Conservation (phyloP, 2,888 invertebrate species). For the Pecten maximus region DNA sequence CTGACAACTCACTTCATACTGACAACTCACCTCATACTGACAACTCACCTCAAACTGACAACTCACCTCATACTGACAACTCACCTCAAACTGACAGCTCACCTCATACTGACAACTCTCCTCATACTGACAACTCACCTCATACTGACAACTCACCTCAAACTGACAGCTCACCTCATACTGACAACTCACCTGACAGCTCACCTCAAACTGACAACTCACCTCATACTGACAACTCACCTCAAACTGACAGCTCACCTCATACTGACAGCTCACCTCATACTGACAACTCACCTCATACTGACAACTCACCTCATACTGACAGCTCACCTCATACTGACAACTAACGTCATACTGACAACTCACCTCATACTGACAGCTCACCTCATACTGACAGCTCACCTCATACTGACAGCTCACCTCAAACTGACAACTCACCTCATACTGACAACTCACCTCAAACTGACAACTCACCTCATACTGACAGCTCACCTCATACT, state of each 20-base stretch:
- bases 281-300: constrained; percentile 84
- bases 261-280: constrained; percentile 84
- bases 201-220: too few relatives aligned
- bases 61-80: constrained; percentile 84
- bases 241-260: constrained; percentile 84
- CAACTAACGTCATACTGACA: too few relatives aligned
- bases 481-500: constrained; percentile 84
- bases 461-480: constrained; percentile 84
- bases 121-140: constrained; percentile 84
- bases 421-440: constrained; percentile 84
- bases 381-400: constrained; percentile 84
- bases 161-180: constrained; percentile 84
- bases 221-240: constrained; percentile 84
- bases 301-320: constrained; percentile 84
- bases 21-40: constrained; percentile 84
- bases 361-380: constrained; percentile 84
- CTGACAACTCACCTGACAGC: too few relatives aligned
- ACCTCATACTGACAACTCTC: constrained; percentile 84
- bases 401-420: constrained; percentile 84
- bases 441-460: constrained; percentile 84
- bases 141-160: constrained; percentile 84
- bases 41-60: constrained; percentile 85
- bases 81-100: constrained; percentile 84
- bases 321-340: constrained; percentile 84
- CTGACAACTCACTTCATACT: constrained; percentile 84